Base-by-base conservation (phyloP, 2,113 vertebrate genomes). In the Leptosomus discolor region DNA sequence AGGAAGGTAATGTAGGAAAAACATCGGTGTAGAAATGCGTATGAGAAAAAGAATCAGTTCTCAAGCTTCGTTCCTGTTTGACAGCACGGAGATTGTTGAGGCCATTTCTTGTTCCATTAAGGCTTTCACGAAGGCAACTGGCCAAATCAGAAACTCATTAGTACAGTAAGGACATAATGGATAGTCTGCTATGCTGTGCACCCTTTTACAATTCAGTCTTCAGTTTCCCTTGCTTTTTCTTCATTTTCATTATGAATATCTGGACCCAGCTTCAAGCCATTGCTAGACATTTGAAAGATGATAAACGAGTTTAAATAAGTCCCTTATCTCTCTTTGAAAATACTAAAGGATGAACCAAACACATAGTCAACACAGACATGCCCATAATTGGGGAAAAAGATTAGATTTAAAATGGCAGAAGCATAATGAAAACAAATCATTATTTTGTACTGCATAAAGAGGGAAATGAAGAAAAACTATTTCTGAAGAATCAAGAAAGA, bases 21-120 rank as follows among this genome's bases (percentile, higher is more conserved):
- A n/a, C 9, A 48, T 3, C 0, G 7, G 4, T 64, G 29, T 10
- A 51, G 24, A 68, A 73, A 0, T 4, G 2, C 14, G 6, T 36
- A 3, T 30, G 5, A 60, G 29, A 70, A 88, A 70, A 91, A 39
- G 12, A 34, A 12, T 24, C 19, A 57, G 7, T 34, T 80, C 18
- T 54, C 21, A 54, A 65, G 39, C 23, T 24, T 60, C 4, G 4
- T 43, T 70, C 32, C 24, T 43, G 6, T 77, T 86, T 76, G n/a
- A 45, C 20, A 61, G 15, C 30, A 53, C 15, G 69, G 15, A 51
- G 5, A 36, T 8, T 21, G 11, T 2, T 45, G 7, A 22, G 15
- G 11, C 2, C 20, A 43, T 24, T 29, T 56, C 7, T 45, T 65
- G 27, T 43, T 70, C 3, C 36, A 39, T 16, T 13, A 51, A 56